Evolutionary conservation across 2,797 vertebrate genomes (phyloP), one percentile per base, ranked within the genome.

Genomic region (Leptoclinus maculatus): DNA sequence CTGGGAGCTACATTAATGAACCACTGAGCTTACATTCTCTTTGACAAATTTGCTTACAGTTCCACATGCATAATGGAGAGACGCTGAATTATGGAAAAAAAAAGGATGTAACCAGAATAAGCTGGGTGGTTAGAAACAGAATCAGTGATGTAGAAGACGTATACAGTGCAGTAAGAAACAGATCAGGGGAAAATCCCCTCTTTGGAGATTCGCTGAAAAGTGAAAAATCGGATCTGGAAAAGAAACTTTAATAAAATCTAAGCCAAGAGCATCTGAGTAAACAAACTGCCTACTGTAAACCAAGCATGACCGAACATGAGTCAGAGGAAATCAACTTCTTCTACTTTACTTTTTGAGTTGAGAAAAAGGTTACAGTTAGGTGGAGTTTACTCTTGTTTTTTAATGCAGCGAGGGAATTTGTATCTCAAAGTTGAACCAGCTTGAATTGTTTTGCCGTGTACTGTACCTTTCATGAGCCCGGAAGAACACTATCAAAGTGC

Each of bases 401-500:
- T 12, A 25, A 51, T 25, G 25, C 45, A 58, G 41, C 21, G 0
- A 39, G 56, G 59, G 47, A 78, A 56, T 38, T 53, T 2, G 2
- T 17, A 38, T 74, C 70, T 79, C 41, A 41, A 17, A 79, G 67
- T 67, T 73, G 74, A 86, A 74, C 9, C 71, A 27, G 53, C 10
- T 13, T 64, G 71, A 79, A 53, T 69, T 43, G 16, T 87, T 77
- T 73, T 43, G 76, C 75, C 47, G 39, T 66, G 51, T 38, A 21
- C 23, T 51, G 41, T n/a, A 34, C 27, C 71, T 88, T 73, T 86
- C 51, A 80, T 63, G 51, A 81, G 56, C 74, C 66, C 19, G 9
- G 76, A 78, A 79, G 79, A 84, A 82, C 56, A 39, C 66, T 58
- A 79, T 84, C 83, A 88, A 85, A 85, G 83, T 39, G 62, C 60